These are phyloP conservation scores for Pteruthius melanotis DNA, from an alignment of 2,113 vertebrate genomes.

Conservation along the genomic window DNA sequence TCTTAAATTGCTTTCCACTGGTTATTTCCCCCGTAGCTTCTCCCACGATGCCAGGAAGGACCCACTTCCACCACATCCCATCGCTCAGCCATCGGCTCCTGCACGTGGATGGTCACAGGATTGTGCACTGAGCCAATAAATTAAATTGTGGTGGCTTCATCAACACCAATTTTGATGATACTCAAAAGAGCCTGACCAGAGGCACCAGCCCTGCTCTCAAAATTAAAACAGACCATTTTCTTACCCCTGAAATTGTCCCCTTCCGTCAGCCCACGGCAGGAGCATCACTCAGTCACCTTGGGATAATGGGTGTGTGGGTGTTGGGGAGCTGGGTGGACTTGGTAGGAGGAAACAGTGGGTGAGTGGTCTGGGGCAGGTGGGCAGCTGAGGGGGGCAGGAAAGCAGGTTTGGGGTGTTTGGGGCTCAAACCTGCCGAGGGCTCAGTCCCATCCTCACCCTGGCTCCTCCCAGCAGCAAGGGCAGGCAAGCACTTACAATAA, in stretches of 20 bases:
- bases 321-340: neutral
- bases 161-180: neutral
- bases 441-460: neutral
- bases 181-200: neutral
- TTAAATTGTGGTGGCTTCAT: constrained; percentile 16
- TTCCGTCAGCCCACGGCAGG: fast-evolving
- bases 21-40: fast-evolving
- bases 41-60: fast-evolving
- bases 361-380: neutral
- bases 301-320: neutral
- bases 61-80: neutral
- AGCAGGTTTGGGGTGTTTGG: neutral
- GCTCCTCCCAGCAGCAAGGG: neutral
- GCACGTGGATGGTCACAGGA: neutral
- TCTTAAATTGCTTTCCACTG: neutral
- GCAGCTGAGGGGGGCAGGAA: neutral
- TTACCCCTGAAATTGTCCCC: neutral
- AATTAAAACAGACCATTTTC: fast-evolving
- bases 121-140: constrained; percentile 43
- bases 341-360: fast-evolving
- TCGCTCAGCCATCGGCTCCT: neutral
- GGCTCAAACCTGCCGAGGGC: neutral
- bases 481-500: neutral
- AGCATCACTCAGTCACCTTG: fast-evolving
- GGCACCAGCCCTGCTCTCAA: neutral